Evolutionary conservation across 2,888 invertebrate species (phyloP).

Genomic region (Trachelus tabidus): DNA sequence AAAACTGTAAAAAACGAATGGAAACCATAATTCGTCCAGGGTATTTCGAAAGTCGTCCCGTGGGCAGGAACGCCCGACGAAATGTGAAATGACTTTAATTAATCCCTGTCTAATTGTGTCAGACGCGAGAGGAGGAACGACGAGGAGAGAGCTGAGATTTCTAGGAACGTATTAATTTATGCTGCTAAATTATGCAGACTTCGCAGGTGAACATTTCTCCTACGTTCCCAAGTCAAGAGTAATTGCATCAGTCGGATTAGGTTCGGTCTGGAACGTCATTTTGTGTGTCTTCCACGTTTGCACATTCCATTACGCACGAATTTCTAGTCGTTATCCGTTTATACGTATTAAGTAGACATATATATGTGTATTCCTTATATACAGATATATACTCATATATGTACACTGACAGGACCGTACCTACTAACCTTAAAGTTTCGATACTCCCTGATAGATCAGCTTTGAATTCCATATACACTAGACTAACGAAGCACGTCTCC

Average conservation of each 20-base stretch:
- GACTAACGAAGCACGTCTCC: background rate
- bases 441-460: background rate
- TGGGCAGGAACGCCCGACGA: conserved; percentile 35
- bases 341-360: background rate
- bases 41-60: background rate
- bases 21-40: background rate
- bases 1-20: background rate
- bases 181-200: conserved; percentile 57
- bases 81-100: conserved; percentile 63
- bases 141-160: conserved; percentile 50
- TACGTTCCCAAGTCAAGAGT: conserved; percentile 6
- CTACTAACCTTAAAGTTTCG: background rate
- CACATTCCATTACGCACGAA: conserved; percentile 13
- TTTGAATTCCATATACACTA: background rate
- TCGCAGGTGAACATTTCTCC: conserved; percentile 47
- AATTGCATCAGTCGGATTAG: conserved; percentile 25
- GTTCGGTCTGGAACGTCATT: conserved; percentile 27
- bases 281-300: conserved; percentile 29
- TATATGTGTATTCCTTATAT: background rate
- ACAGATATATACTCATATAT: background rate
- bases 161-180: conserved; percentile 61
- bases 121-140: conserved; percentile 36
- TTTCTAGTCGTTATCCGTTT: background rate
- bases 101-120: conserved; percentile 62
- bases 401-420: background rate